These are phyloP conservation scores for Branchipolynoe longqiensis DNA, from an alignment of 2,888 invertebrate species.

Conservation along the genomic window DNA sequence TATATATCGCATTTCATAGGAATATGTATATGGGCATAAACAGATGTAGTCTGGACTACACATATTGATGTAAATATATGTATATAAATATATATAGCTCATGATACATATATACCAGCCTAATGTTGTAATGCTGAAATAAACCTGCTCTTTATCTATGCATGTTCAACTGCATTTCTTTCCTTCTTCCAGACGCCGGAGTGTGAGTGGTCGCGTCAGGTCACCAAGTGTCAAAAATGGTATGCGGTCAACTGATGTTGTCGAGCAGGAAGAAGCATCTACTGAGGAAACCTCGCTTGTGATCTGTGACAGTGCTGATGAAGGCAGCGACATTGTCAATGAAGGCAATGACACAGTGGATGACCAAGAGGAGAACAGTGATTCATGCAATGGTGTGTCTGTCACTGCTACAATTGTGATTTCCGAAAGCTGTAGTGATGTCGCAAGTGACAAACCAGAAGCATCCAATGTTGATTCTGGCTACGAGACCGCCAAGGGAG, in stretches of 20 bases:
- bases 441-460: neutral
- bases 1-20: too few species aligned
- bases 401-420: conserved; percentile 12
- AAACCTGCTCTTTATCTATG: too few species aligned
- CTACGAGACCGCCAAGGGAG: neutral
- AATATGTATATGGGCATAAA: too few species aligned
- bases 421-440: neutral
- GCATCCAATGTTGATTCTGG: neutral
- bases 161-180: too few species aligned
- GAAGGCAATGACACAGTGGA: neutral
- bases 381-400: neutral
- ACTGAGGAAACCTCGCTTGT: too few species aligned
- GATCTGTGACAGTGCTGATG: too few species aligned
- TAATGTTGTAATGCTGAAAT: too few species aligned
- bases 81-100: too few species aligned
- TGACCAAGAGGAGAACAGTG: neutral
- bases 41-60: too few species aligned
- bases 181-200: conserved; percentile 12
- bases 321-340: neutral
- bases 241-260: neutral
- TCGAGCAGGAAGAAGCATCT: too few species aligned
- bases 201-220: neutral
- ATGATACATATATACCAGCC: too few species aligned
- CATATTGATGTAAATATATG: too few species aligned
- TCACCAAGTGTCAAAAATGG: conserved; percentile 21